Evolutionary conservation across 2,888 invertebrate species (phyloP).

Genomic region (Polyommatus icarus): DNA sequence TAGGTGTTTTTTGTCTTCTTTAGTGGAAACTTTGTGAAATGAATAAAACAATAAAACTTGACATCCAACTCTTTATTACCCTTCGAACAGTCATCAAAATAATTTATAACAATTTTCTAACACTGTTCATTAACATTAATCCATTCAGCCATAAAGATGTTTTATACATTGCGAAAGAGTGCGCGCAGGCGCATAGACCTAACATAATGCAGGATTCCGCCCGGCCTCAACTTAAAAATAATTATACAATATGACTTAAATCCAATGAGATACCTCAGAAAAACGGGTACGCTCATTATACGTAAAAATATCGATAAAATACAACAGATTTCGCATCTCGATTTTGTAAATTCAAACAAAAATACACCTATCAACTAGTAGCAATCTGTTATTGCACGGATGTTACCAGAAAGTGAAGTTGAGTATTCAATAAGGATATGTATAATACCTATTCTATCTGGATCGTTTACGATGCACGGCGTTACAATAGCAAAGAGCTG

Average conservation of each 20-base stretch:
- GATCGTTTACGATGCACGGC: slow-evolving; percentile 63
- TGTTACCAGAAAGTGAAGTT: slow-evolving; percentile 71
- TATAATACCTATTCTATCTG: slow-evolving; percentile 73
- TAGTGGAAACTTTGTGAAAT: slow-evolving; percentile 31
- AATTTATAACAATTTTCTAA: slow-evolving; percentile 82
- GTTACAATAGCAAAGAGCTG: slow-evolving; percentile 68
- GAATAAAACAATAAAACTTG: slow-evolving; percentile 62
- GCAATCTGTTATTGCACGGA: slow-evolving; percentile 78
- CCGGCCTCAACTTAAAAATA: slow-evolving; percentile 79
- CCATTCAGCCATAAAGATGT: slow-evolving; percentile 78
- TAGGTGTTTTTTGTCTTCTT: neutral
- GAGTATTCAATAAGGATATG: slow-evolving; percentile 80
- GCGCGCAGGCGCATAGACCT: slow-evolving; percentile 71
- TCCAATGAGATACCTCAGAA: slow-evolving; percentile 53
- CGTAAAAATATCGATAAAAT: slow-evolving; percentile 77
- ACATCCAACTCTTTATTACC: slow-evolving; percentile 83
- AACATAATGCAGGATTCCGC: slow-evolving; percentile 79
- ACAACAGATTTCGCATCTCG: slow-evolving; percentile 74
- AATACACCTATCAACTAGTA: slow-evolving; percentile 77
- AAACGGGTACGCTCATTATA: slow-evolving; percentile 55
- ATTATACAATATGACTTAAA: slow-evolving; percentile 78
- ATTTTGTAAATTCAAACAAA: slow-evolving; percentile 74
- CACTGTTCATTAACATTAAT: slow-evolving; percentile 79
- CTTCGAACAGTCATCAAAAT: slow-evolving; percentile 82
- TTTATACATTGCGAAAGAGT: slow-evolving; percentile 68